These are phyloP conservation scores for Pheosia gnoma DNA, from an alignment of 2,888 invertebrate species.

Conservation along the genomic window DNA sequence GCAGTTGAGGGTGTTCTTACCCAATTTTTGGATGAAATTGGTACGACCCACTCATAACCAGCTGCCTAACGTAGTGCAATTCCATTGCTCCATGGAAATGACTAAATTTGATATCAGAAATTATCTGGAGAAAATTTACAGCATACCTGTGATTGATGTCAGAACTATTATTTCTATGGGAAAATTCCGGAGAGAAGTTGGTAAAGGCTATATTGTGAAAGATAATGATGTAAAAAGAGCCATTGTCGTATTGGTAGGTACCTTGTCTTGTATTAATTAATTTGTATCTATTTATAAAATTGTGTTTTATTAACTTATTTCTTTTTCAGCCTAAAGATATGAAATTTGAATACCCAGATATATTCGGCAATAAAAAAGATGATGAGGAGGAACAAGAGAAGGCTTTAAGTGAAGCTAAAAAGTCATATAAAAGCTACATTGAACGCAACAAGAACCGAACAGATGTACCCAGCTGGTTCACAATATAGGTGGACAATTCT, in stretches of 20 bases:
- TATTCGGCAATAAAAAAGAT: slow-evolving; percentile 84
- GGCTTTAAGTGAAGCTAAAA: slow-evolving; percentile 85
- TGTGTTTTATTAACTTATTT: slow-evolving; percentile 9
- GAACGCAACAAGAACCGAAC: slow-evolving; percentile 87
- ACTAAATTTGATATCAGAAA: slow-evolving; percentile 94
- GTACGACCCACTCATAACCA: slow-evolving; percentile 87
- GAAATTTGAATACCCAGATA: slow-evolving; percentile 90
- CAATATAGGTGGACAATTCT: slow-evolving; percentile 73
- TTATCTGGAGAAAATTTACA: slow-evolving; percentile 98
- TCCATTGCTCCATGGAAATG: slow-evolving; percentile 97
- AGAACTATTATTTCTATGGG: slow-evolving; percentile 90
- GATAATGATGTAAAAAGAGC: slow-evolving; percentile 93
- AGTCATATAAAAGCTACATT: slow-evolving; percentile 83
- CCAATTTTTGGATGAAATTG: slow-evolving; percentile 99
- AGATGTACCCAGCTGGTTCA: slow-evolving; percentile 92
- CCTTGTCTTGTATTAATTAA: too few relatives aligned
- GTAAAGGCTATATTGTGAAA: slow-evolving; percentile 88
- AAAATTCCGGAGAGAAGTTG: slow-evolving; percentile 84
- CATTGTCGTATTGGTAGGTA: slow-evolving; percentile 89
- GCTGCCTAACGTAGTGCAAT: slow-evolving; percentile 92
- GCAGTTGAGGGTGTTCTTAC: slow-evolving; percentile 95
- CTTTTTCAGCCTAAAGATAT: slow-evolving; percentile 87
- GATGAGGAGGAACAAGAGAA: slow-evolving; percentile 85
- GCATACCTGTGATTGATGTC: slow-evolving; percentile 91
- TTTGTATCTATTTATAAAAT: background rate